Evolutionary conservation across 2,113 vertebrate species (phyloP), one percentile per base, ranked within the genome.

Genomic region (Protomyctophum bolini): DNA sequence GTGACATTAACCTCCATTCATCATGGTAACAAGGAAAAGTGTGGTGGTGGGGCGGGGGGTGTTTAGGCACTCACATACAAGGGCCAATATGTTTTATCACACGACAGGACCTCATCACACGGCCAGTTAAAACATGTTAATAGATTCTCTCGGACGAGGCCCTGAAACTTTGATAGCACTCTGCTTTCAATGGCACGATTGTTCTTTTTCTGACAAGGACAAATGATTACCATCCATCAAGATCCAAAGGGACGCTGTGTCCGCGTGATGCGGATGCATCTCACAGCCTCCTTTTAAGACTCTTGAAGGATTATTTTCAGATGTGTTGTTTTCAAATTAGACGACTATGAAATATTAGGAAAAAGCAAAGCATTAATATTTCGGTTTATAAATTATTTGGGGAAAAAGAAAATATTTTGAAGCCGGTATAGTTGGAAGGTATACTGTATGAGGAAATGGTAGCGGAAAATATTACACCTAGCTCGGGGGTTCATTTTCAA

Each of bases 211-310:
- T 93, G 95, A 96, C 95, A 93, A 93, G 93, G 94, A 97, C 92
- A 96, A 97, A 97, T 92, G 93, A 95, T 92, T 94, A 92, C 90
- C 94, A 95, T 96, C 94, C 94, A 96, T 97, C 95, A 95, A 93
- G 90, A 94, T 95, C 93, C 91, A 94, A 93, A 94, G 92, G 84
- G 77, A 91, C 91, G 8, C 47, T 8, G 2, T 1, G 29, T 68
- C 62, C 28, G 10, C 48, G 29, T 41, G 88, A 83, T 63, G 88
- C 79, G 72, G 93, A 92, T 87, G 93, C 93, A 91, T 93, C 92
- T 91, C 91, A 92, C 33, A 41, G 33, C 33, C 33, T 41, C 33
- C 33, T 41, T 6, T 41, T 41, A 41, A 41, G 33, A 41, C 33
- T 41, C 33, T 41, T 6, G 3, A 41, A 41, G 33, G 33, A 3